Percentiles rank a stretch among this genome's conserved stretches.
These are phyloP conservation scores for Caenorhabditis parvicauda DNA, from an alignment of 2,888 invertebrate species.

Conservation along the genomic window DNA sequence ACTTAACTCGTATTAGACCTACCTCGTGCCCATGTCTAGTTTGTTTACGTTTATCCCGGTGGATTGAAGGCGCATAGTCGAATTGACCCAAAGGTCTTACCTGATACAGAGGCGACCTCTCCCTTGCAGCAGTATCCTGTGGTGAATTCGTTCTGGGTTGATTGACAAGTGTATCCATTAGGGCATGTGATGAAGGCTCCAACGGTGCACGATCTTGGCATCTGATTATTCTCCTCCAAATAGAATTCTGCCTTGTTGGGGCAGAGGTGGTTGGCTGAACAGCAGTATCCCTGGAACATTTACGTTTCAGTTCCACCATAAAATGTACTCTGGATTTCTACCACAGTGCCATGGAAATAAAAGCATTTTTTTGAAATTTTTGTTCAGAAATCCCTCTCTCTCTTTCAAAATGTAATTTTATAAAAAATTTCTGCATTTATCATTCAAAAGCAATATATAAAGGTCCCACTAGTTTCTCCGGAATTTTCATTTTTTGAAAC, in stretches of 20 bases:
- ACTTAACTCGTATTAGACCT: no score
- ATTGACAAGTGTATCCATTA: conserved; percentile 53
- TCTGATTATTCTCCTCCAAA: conserved; percentile 55
- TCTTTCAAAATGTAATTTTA: no score
- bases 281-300: conserved; percentile 61
- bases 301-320: neutral
- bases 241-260: conserved; percentile 61
- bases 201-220: conserved; percentile 60
- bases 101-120: conserved; percentile 51
- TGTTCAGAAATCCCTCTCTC: neutral
- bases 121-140: conserved; percentile 60
- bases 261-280: conserved; percentile 54
- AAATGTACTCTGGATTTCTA: neutral
- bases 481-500: no score
- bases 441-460: no score
- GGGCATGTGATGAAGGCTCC: conserved; percentile 62
- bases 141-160: conserved; percentile 54
- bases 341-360: no score
- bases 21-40: no score
- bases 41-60: no score
- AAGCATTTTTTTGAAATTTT: no score
- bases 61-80: no score
- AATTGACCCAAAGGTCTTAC: no score
- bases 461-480: no score
- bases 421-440: no score